Evolutionary conservation across 2,113 vertebrate species (phyloP).

Genomic region (Nesospiza acunhae): DNA sequence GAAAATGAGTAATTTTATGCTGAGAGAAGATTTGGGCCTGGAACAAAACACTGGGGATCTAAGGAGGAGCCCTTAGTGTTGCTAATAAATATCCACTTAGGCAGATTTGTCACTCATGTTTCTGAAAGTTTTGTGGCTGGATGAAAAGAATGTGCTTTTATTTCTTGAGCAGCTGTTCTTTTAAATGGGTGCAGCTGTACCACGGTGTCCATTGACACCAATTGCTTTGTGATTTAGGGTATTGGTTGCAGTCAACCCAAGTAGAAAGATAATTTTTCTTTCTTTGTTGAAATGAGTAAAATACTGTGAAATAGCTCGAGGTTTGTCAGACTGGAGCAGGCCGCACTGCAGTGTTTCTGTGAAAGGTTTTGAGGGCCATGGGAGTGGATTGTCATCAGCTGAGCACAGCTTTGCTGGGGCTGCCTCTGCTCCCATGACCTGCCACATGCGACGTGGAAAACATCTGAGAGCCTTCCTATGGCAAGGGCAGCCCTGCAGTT

Average conservation of each 20-base stretch:
- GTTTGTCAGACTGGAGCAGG: background rate
- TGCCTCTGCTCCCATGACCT: background rate
- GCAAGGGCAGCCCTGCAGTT: background rate
- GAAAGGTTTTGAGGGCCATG: background rate
- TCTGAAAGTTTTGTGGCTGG: constrained; percentile 56
- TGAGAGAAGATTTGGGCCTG: constrained; percentile 24
- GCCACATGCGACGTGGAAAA: constrained; percentile 23
- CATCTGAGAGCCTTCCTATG: background rate
- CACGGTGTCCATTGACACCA: constrained; percentile 63
- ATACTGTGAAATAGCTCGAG: background rate
- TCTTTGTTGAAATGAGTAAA: background rate
- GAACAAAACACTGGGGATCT: constrained; percentile 37
- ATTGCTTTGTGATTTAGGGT: constrained; percentile 49
- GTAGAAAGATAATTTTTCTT: background rate
- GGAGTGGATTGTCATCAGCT: background rate
- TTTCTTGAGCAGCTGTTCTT: constrained; percentile 68
- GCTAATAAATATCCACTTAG: constrained; percentile 63
- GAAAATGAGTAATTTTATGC: constrained; percentile 19
- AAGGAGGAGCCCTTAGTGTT: constrained; percentile 38
- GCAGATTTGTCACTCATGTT: constrained; percentile 60
- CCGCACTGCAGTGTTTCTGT: background rate
- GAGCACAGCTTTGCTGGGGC: background rate
- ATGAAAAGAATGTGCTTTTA: constrained; percentile 57
- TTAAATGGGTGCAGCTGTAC: constrained; percentile 70
- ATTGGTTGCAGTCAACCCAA: constrained; percentile 11